Evolutionary conservation across 2,113 vertebrate species (phyloP).

Genomic region (Syngnathus floridae): DNA sequence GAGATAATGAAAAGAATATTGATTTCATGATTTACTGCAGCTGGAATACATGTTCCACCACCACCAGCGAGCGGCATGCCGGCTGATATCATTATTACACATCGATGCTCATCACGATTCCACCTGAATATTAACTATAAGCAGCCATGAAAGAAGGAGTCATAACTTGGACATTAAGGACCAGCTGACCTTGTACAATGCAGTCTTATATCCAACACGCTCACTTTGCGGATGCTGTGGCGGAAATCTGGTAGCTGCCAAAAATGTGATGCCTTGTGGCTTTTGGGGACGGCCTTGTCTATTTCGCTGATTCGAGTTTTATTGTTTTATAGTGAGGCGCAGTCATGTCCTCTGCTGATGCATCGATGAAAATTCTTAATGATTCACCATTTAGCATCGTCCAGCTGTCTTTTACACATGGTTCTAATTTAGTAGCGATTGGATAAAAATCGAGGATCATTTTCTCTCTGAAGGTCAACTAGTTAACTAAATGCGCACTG

Average conservation of each 20-base stretch:
- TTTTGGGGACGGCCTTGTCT: background rate
- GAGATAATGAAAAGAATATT: constrained; percentile 57
- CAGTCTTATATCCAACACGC: background rate
- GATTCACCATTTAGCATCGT: background rate
- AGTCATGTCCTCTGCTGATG: background rate
- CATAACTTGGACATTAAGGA: background rate
- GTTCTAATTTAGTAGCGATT: background rate
- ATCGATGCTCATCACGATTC: constrained; percentile 42
- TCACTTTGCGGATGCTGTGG: background rate
- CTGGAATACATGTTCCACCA: constrained; percentile 35
- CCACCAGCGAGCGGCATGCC: constrained; percentile 21
- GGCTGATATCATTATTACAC: constrained; percentile 49
- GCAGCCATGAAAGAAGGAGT: constrained; percentile 8
- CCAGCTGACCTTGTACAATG: background rate
- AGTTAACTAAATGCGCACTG: too few relatives aligned
- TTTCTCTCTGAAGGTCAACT: background rate
- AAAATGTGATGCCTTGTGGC: background rate
- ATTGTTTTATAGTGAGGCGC: background rate
- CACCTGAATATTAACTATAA: constrained; percentile 50
- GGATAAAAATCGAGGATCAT: background rate
- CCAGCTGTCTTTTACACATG: constrained; percentile 1
- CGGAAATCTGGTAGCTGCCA: too few relatives aligned
- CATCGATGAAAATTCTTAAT: background rate
- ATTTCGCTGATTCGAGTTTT: background rate
- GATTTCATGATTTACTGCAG: constrained; percentile 53